Evolutionary conservation across 1,140 invertebrate genomes (phyloP), one percentile per base, ranked within the genome.

Genomic region (Drosophila subobscura): DNA sequence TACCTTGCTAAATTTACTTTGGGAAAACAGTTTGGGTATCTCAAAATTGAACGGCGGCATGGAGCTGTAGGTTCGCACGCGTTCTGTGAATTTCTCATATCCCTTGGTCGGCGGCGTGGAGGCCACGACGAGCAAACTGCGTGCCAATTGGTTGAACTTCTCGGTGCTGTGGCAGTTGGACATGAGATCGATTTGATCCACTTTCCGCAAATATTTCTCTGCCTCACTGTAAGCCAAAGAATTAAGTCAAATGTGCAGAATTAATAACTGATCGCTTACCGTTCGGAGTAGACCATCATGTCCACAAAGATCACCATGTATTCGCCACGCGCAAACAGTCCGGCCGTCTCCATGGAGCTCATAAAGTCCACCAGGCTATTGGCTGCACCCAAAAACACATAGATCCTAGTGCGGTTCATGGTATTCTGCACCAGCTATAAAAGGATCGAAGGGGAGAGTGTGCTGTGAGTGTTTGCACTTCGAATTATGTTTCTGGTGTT

Each of bases 251-350:
- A 53, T 14, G n/a, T 16, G 2, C 3, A 16, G 4, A 1, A 14
- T 29, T 45, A 20, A 12, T 41, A n/a, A 47, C 0, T 12, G 14
- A 49, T 22, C 14, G 37, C 42, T 41, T 56, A 88, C 83, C 83
- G 72, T 40, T 88, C 83, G 1, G 84, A 83, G 91, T 97, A 98
- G 0, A 95, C 95, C 93, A 97, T 95, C 93, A 96, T 97, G 89
- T 99, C 97, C 5, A 98, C 96, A 91, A 96, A 97, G 85, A 99
- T 98, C 44, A 99, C 96, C 93, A 98, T 96, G 90, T 99, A 99
- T 90, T 99, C 96, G 8, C 98, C 97, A 58, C 97, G 95, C 16
- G 96, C 95, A 84, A 99, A 96, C 50, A 99, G 88, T 56, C 97
- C 95, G 52, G 96, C 93, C 54, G 95, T 95, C 89, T 98, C 96